Percentiles rank a stretch among this genome's conserved stretches.
These are phyloP conservation scores for Coryphaenoides rupestris DNA, from an alignment of 2,113 vertebrate genomes.

Conservation along the genomic window DNA sequence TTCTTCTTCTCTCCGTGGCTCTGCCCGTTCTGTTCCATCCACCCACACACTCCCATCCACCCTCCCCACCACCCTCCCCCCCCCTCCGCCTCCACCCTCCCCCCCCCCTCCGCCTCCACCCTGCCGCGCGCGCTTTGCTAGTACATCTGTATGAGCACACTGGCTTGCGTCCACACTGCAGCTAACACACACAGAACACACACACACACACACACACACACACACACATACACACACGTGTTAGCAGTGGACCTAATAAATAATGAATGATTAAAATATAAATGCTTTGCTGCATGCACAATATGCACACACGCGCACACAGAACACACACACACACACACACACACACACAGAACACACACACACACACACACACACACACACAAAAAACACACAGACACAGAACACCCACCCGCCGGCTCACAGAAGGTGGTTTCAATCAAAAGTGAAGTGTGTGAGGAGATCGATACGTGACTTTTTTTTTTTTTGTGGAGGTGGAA, in stretches of 20 bases:
- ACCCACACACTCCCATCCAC: constrained; percentile 51
- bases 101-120: constrained; percentile 42
- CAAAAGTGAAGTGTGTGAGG: background rate
- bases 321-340: too few relatives aligned
- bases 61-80: too few relatives aligned
- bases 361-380: too few relatives aligned
- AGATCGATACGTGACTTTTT: background rate
- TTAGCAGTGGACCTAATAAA: too few relatives aligned
- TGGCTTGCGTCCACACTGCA: background rate
- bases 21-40: constrained; percentile 48
- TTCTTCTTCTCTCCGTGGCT: constrained; percentile 12
- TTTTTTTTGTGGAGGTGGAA: too few relatives aligned
- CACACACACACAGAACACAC: too few relatives aligned
- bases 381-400: too few relatives aligned
- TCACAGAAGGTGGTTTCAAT: background rate
- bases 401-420: background rate
- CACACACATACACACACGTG: too few relatives aligned
- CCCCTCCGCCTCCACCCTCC: constrained; percentile 58
- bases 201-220: too few relatives aligned
- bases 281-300: too few relatives aligned
- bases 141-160: constrained; percentile 7
- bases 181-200: background rate
- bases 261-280: too few relatives aligned
- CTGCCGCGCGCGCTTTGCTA: constrained; percentile 48
- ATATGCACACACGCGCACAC: too few relatives aligned